Base-by-base conservation (phyloP, 2,113 vertebrate species). In the Cryptotis parvus region DNA sequence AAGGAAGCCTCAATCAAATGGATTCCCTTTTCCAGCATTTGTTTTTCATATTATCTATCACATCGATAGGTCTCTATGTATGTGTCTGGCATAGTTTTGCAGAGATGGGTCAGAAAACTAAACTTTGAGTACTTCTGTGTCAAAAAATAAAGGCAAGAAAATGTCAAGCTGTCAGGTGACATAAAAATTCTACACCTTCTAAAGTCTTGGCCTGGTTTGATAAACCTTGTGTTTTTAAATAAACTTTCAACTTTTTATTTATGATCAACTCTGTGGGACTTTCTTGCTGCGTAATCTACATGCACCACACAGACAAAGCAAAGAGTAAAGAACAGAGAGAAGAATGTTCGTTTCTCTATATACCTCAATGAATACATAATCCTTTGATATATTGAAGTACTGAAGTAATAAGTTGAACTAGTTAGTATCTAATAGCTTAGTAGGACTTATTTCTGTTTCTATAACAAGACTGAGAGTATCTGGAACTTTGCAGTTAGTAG, bases 1-100 rank as follows among this genome's bases (percentile, higher is more conserved):
- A 92, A 79, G 72, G 79, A 96, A 91, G 63, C 81, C 43, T 39
- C 41, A 49, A 63, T 91, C 61, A 92, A 77, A 70, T 78, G 69
- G 91, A 86, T 74, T 90, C 73, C 9, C 74, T 88, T 95, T 75
- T 75, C 37, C 31, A 82, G 84, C 72, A 89, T 84, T 93, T 75
- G 63, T 87, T 93, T 87, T 93, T 63, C 35, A 72, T 68, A 73
- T 93, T 93, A 90, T 92, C 93, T 93, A 78, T 95, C 87, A 94
- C 35, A 73, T 74, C 86, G 89, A 82, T 90, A 90, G 68, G 6
- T 80, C 92, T 78, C 26, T 91, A 84, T 45, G 26, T 78, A 41
- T 89, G 33, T 24, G 11, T 69, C 92, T 88, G 55, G 87, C 84
- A 52, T 61, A 55, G 33, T 76, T 16, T 90, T 84, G n/a, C 12